Percentiles rank a stretch among this genome's conserved stretches.
Evolutionary conservation across 2,888 invertebrate species (phyloP).

Genomic region (Tupiocoris notatus): DNA sequence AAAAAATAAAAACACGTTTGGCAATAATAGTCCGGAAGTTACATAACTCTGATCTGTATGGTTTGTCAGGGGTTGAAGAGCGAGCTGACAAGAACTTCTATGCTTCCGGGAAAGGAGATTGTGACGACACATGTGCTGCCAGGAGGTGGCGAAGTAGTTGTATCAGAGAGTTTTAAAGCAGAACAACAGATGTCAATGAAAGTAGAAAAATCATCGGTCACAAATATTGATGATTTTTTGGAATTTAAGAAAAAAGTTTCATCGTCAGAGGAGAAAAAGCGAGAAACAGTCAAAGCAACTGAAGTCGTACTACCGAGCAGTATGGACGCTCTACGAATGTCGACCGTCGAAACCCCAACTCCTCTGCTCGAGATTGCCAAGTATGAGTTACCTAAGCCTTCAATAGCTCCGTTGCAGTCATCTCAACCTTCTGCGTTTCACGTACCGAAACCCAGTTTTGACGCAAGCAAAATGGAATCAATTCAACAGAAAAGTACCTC

Average conservation of each 20-base stretch:
- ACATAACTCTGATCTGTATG: background rate
- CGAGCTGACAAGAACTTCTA: conserved; percentile 31
- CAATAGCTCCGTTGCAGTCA: conserved; percentile 26
- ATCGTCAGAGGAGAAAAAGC: conserved; percentile 4
- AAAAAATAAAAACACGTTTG: no score
- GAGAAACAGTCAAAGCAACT: conserved; percentile 27
- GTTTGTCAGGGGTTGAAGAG: conserved; percentile 38
- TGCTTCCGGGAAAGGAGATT: conserved; percentile 32
- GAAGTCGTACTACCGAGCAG: conserved; percentile 37
- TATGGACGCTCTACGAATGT: conserved; percentile 7
- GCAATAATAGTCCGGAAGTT: no score
- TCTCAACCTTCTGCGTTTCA: conserved; percentile 32
- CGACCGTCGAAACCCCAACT: conserved; percentile 18
- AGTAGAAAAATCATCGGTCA: conserved; percentile 38
- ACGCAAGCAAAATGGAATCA: conserved; percentile 34
- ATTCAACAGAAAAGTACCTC: background rate
- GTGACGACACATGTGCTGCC: conserved; percentile 23
- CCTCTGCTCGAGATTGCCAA: conserved; percentile 30
- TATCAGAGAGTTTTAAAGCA: conserved; percentile 51
- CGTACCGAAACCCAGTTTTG: conserved; percentile 30
- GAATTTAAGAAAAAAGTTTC: conserved; percentile 25
- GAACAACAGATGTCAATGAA: conserved; percentile 51
- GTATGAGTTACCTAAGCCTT: conserved; percentile 26
- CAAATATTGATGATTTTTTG: conserved; percentile 36
- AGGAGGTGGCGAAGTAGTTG: conserved; percentile 39